Evolutionary conservation across 1,140 invertebrate species (phyloP), one percentile per base, ranked within the genome.

Genomic region (Drosophila murphyi): DNA sequence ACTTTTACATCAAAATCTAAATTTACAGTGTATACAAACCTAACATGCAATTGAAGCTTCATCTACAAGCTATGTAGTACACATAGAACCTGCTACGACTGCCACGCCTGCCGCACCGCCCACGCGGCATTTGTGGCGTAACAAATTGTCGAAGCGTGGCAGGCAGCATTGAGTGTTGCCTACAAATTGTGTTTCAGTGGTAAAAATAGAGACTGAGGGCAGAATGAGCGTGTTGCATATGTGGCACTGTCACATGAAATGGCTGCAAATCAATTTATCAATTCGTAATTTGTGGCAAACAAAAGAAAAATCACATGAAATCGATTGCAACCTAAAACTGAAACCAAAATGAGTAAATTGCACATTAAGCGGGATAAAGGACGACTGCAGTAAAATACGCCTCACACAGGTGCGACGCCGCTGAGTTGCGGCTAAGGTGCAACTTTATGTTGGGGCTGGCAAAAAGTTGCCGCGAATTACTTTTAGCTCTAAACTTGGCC

Each of bases 191-290:
- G 60, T 64, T 69, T 55, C 41, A 37, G 47, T 5, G 32, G 45
- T 39, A 54, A 39, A 43, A 43, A 43, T 4, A 39, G 6, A 8
- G 6, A n/a, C 5, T 6, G 5, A 48, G 32, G 12, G 55, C 31
- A n/a, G 12, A 20, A 4, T 28, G 28, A 45, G 20, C 47, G 39
- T 28, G 43, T 39, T 28, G 56, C 43, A 34, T 39, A 20, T 37
- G 55, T 54, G 56, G 31, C 70, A 12, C 32, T 8, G 48, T 52
- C 59, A 50, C 57, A 60, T 48, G 57, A 60, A 43, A 32, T 59
- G 48, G 64, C 67, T 78, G 75, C 69, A 83, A 80, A 89, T 88
- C 71, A 81, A 89, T 89, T 88, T 88, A 88, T 88, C 85, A 88
- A 88, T 88, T 88, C 89, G 85, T 70, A 80, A 78, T 78, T 83